Evolutionary conservation across 2,797 vertebrate genomes (phyloP).

Genomic region (Channallabes apus): DNA sequence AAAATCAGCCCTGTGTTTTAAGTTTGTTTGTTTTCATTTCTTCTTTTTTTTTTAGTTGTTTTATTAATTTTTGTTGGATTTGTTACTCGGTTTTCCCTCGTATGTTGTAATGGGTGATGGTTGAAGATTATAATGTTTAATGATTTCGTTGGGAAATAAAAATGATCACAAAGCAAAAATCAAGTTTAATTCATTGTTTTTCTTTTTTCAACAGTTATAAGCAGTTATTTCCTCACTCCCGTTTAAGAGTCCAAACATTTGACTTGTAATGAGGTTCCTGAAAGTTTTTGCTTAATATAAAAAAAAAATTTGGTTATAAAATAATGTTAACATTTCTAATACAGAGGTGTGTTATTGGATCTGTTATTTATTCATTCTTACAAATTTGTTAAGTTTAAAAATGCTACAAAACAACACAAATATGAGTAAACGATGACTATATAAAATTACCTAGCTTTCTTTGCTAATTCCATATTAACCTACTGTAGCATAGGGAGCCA

Average conservation of each 20-base stretch:
- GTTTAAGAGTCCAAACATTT: no score
- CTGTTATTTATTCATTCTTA: background rate
- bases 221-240: no score
- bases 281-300: background rate
- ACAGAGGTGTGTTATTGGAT: background rate
- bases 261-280: background rate
- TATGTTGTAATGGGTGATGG: background rate
- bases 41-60: background rate
- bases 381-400: background rate
- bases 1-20: background rate
- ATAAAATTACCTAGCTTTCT: background rate
- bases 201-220: background rate
- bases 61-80: background rate
- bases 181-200: background rate
- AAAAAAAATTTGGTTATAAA: no score
- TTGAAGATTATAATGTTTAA: conserved; percentile 8
- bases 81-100: background rate
- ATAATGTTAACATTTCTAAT: background rate
- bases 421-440: background rate
- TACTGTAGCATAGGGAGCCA: background rate
- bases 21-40: background rate
- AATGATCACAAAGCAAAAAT: background rate
- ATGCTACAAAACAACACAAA: background rate
- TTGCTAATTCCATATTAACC: background rate
- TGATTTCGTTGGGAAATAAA: conserved; percentile 9